Evolutionary conservation across 2,113 vertebrate genomes (phyloP).

Genomic region (Pimephales promelas): DNA sequence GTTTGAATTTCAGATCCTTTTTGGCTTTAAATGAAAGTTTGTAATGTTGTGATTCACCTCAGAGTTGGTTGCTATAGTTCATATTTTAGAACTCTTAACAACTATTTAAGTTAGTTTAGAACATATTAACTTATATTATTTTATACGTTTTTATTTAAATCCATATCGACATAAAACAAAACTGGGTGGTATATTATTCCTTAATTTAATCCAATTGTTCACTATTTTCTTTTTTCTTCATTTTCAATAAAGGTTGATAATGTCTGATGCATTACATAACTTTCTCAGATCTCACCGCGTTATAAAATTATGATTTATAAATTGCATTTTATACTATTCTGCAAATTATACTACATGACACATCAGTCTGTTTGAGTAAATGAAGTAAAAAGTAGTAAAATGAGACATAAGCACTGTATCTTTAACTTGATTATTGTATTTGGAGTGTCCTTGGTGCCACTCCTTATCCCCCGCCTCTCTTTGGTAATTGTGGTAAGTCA

Average conservation of each 20-base stretch:
- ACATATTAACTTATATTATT: not conserved
- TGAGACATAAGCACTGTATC: constrained; percentile 31
- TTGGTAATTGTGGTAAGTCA: constrained; percentile 47
- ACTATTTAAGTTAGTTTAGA: not conserved
- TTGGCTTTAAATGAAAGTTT: not conserved
- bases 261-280: not conserved
- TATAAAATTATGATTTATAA: constrained; percentile 22
- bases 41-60: not conserved
- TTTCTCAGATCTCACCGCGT: not conserved
- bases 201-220: not conserved
- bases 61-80: not conserved
- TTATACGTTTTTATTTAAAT: not conserved
- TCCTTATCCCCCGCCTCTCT: constrained; percentile 40
- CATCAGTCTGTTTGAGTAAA: not conserved
- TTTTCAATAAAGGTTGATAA: not conserved
- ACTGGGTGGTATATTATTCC: not conserved
- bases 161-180: not conserved
- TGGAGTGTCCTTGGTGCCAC: constrained; percentile 45
- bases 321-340: not conserved
- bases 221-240: not conserved
- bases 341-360: not conserved
- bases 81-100: not conserved
- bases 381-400: constrained; percentile 30
- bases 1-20: not conserved
- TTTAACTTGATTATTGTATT: constrained; percentile 57